Conservation (phyloP, 2,113 vertebrate species). For the Eulemur rufifrons region DNA sequence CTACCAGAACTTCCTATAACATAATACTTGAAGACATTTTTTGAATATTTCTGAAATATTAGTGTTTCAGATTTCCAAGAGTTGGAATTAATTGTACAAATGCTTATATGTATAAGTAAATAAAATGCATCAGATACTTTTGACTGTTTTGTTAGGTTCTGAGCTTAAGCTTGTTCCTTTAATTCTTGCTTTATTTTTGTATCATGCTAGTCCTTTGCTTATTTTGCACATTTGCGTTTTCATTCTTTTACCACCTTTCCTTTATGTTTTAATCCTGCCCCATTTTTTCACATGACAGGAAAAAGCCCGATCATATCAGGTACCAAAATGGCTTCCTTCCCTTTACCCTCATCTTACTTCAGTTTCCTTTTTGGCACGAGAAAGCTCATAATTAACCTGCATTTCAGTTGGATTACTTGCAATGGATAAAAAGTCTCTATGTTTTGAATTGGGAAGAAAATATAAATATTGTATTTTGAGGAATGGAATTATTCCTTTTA, state of each 20-base stretch:
- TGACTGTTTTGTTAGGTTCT: constrained; percentile 47
- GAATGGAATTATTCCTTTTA: constrained; percentile 34
- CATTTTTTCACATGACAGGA: constrained; percentile 92
- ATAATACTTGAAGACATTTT: constrained; percentile 15
- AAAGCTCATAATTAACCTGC: constrained; percentile 85
- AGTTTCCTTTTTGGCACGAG: constrained; percentile 83
- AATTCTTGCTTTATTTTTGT: constrained; percentile 81
- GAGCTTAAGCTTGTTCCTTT: constrained; percentile 74
- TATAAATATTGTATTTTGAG: constrained; percentile 26
- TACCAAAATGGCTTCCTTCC: constrained; percentile 87
- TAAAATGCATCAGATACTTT: constrained; percentile 6
- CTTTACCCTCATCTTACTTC: constrained; percentile 70
- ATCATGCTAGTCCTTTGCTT: constrained; percentile 84
- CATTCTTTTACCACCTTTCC: constrained; percentile 84
- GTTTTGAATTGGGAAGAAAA: constrained; percentile 56
- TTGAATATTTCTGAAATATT: constrained; percentile 37
- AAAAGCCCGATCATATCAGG: constrained; percentile 91
- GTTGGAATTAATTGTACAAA: constrained; percentile 33
- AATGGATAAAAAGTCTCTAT: constrained; percentile 84
- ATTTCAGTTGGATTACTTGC: constrained; percentile 85
- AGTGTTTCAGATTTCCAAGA: constrained; percentile 13
- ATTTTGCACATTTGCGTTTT: constrained; percentile 87
- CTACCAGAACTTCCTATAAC: not conserved
- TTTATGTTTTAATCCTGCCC: constrained; percentile 89
- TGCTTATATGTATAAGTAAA: constrained; percentile 24